These are phyloP conservation scores for Dermolepida albohirtum DNA, from an alignment of 2,888 invertebrate genomes.

Conservation along the genomic window DNA sequence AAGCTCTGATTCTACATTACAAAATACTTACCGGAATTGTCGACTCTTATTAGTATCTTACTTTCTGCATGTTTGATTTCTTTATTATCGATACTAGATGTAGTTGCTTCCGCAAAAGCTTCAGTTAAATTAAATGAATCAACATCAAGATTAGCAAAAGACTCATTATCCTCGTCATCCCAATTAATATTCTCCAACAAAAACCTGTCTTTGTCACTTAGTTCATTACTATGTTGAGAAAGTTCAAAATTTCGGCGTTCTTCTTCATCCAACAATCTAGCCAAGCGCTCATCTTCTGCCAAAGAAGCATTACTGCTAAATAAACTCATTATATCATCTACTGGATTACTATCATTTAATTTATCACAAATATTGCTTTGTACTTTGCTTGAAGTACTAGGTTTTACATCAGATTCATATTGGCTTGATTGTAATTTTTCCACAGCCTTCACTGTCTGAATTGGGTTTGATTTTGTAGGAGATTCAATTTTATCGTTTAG, in stretches of 20 bases:
- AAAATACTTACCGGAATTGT: constrained; percentile 28
- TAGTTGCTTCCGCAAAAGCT: not conserved
- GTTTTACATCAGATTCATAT: not conserved
- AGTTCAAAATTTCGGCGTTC: constrained; percentile 20
- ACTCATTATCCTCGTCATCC: not conserved
- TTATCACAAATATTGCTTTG: not conserved
- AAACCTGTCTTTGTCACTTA: constrained; percentile 10
- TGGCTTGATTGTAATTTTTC: not conserved
- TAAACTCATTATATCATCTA: not conserved
- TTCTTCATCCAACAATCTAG: constrained; percentile 32
- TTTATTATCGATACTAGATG: not conserved
- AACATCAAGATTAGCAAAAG: not conserved
- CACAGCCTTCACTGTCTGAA: too few species aligned
- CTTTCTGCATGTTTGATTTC: not conserved
- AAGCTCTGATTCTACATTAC: too few species aligned
- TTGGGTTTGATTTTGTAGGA: too few species aligned
- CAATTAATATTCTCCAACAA: not conserved
- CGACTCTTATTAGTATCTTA: constrained; percentile 1
- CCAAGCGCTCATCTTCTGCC: constrained; percentile 28
- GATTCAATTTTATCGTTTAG: too few species aligned
- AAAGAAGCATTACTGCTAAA: constrained; percentile 10
- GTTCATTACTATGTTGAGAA: constrained; percentile 3
- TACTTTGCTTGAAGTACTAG: not conserved
- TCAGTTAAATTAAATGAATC: not conserved
- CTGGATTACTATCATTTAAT: constrained; percentile 6